Evolutionary conservation across 2,888 invertebrate species (phyloP).

Genomic region (Andrena haemorrhoa): DNA sequence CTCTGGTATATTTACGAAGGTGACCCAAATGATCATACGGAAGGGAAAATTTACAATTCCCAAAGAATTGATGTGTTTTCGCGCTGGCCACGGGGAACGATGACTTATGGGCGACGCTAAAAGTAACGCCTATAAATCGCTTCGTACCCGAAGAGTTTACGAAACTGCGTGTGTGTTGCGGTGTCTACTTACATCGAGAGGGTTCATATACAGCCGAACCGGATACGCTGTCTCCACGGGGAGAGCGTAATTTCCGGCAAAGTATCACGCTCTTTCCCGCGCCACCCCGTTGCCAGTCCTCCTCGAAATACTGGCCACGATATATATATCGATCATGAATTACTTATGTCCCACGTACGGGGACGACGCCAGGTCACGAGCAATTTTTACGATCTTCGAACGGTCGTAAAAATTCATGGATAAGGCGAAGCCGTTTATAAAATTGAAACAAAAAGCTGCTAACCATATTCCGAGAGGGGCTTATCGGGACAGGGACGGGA

Average conservation of each 20-base stretch:
- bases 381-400: slow-evolving; percentile 61
- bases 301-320: slow-evolving; percentile 40
- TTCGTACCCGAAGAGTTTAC: slow-evolving; percentile 31
- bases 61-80: slow-evolving; percentile 19
- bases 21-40: too few species aligned
- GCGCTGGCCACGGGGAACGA: neutral
- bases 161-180: slow-evolving; percentile 30
- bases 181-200: slow-evolving; percentile 42
- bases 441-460: slow-evolving; percentile 27
- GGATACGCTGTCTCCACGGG: slow-evolving; percentile 72
- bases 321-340: slow-evolving; percentile 74
- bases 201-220: slow-evolving; percentile 73
- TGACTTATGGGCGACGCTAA: slow-evolving; percentile 14
- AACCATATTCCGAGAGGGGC: slow-evolving; percentile 14
- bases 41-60: too few species aligned
- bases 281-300: slow-evolving; percentile 23
- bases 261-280: slow-evolving; percentile 66
- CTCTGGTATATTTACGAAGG: too few species aligned
- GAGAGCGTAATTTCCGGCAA: slow-evolving; percentile 80
- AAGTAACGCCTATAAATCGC: slow-evolving; percentile 49
- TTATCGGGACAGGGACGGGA: slow-evolving; percentile 8
- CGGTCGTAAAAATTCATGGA: slow-evolving; percentile 60
- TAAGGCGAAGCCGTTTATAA: slow-evolving; percentile 46
- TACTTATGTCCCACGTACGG: slow-evolving; percentile 53
- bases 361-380: slow-evolving; percentile 24